A percentile compares a stretch with the other conserved stretches of the same genome.
phyloP scores from a whole-genome alignment of 2,888 invertebrate species.

The Stegophylla sp. region DNA sequence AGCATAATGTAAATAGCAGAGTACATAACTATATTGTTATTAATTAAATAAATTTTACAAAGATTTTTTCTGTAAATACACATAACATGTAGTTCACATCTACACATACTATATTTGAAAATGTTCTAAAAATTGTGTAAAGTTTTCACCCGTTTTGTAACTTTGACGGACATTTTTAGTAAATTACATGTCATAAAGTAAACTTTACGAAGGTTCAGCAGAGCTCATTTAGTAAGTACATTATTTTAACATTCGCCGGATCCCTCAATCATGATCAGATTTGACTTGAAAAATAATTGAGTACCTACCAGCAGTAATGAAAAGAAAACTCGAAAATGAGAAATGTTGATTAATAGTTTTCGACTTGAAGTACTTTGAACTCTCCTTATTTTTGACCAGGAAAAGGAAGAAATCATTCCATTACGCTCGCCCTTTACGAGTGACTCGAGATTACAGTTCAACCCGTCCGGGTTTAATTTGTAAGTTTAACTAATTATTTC shows the following conservation, averaged over 20 bases:
- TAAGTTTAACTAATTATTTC: slow-evolving; percentile 12
- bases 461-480: not conserved
- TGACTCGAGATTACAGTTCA: not conserved
- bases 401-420: not conserved
- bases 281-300: not conserved
- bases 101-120: no score
- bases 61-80: no score
- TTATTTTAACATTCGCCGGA: not conserved
- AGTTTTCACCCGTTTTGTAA: not conserved
- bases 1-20: no score
- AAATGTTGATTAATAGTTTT: slow-evolving; percentile 28
- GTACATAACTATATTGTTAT: no score
- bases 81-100: no score
- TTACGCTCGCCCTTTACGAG: not conserved
- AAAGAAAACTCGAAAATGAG: not conserved
- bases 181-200: not conserved
- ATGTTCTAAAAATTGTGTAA: no score
- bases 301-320: not conserved
- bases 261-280: not conserved
- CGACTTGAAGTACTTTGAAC: slow-evolving; percentile 15
- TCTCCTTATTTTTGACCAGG: not conserved
- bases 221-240: not conserved
- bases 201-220: not conserved
- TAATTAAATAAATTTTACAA: no score
- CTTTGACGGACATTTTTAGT: not conserved